Evolutionary conservation across 2,113 vertebrate genomes (phyloP).

Genomic region (Scalopus aquaticus): DNA sequence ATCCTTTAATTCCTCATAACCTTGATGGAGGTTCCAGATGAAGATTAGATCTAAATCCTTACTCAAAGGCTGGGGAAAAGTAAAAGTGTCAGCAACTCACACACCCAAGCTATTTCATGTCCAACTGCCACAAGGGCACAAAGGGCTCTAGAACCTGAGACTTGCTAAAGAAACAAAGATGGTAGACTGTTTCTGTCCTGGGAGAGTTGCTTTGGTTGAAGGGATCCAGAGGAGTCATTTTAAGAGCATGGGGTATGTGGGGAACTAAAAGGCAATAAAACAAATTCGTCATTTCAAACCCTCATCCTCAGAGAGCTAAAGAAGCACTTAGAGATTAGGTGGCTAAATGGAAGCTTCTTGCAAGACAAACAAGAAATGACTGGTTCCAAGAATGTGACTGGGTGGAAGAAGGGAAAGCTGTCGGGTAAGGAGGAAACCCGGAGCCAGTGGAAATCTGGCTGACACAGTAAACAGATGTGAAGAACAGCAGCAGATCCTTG

Average conservation of each 20-base stretch:
- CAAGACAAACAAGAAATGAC: neutral
- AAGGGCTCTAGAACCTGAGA: neutral
- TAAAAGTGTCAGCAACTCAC: neutral
- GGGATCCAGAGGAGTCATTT: neutral
- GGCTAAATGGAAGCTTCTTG: neutral
- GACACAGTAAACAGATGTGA: neutral
- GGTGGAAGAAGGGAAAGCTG: neutral
- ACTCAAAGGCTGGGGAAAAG: neutral
- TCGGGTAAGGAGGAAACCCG: neutral
- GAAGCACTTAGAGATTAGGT: neutral
- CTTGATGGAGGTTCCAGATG: neutral
- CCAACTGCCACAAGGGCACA: neutral
- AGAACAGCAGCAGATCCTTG: neutral
- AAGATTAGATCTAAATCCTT: neutral
- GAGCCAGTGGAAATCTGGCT: neutral
- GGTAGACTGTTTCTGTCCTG: neutral
- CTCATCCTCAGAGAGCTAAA: neutral
- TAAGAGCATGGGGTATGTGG: neutral
- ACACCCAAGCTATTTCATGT: neutral
- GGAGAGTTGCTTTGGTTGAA: neutral
- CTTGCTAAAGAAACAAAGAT: neutral
- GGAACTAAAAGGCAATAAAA: neutral
- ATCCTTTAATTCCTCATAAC: neutral
- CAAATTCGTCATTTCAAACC: neutral
- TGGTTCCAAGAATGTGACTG: neutral